Conservation (phyloP, 1,140 invertebrate genomes). For the Sipha flava region DNA sequence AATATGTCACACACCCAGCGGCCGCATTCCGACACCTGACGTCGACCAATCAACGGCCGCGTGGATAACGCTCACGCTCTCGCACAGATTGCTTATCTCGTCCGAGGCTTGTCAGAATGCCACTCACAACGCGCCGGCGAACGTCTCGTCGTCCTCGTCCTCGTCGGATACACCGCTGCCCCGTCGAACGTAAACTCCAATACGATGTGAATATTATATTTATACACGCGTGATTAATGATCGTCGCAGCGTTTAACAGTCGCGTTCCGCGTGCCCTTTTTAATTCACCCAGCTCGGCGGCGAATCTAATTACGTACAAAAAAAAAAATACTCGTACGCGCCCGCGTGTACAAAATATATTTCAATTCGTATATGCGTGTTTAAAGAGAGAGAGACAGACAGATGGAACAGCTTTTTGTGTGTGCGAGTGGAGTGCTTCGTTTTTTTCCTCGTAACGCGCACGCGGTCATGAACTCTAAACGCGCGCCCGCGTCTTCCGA, state of each 20-base stretch:
- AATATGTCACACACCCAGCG: conserved; percentile 26
- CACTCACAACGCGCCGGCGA: conserved; percentile 3
- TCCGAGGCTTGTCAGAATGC: conserved; percentile 28
- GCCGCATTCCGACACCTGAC: conserved; percentile 32
- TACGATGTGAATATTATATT: not conserved
- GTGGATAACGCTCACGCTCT: not conserved
- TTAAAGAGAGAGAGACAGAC: no score
- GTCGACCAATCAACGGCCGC: conserved; percentile 21
- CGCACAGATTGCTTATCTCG: conserved; percentile 26
- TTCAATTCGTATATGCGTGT: no score
- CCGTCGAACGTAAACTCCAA: no score
- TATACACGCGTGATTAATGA: conserved; percentile 17
- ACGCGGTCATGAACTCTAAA: not conserved
- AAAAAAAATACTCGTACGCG: not conserved
- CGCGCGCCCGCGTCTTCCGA: not conserved
- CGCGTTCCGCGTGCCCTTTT: not conserved
- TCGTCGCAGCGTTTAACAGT: not conserved
- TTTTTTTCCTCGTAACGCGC: no score
- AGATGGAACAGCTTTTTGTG: not conserved
- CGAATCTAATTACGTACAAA: not conserved
- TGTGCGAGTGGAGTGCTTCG: no score
- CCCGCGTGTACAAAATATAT: not conserved
- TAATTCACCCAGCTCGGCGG: no score
- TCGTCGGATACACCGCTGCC: not conserved
- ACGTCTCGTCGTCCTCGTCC: not conserved